Conservation (phyloP, 2,113 vertebrate genomes). For the Notarius quadriscutis region DNA sequence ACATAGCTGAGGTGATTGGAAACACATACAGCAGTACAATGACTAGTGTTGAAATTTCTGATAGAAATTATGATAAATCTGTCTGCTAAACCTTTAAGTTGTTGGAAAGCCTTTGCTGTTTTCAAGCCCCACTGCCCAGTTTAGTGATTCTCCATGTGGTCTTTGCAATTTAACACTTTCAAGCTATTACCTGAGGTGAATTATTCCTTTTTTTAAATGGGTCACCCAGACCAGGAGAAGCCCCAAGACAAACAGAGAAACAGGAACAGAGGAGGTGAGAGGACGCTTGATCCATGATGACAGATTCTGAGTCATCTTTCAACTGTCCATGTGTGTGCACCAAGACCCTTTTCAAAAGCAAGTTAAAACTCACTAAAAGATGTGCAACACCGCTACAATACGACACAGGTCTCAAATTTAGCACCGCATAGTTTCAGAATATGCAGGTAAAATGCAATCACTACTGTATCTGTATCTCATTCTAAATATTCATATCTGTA, state of each 20-base stretch:
- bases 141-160: neutral
- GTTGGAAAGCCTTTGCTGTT: neutral
- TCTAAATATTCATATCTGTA: neutral
- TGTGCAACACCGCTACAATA: constrained; percentile 32
- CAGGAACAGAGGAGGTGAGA: constrained; percentile 65
- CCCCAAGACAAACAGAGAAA: constrained; percentile 63
- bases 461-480: neutral
- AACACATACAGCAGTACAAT: neutral
- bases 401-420: constrained; percentile 33
- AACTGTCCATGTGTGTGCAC: constrained; percentile 56
- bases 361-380: constrained; percentile 44
- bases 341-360: constrained; percentile 52
- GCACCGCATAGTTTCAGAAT: constrained; percentile 4
- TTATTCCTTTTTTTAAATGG: constrained; percentile 47
- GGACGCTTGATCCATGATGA: constrained; percentile 60
- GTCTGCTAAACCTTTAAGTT: neutral
- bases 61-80: constrained; percentile 9
- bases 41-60: neutral
- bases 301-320: constrained; percentile 71
- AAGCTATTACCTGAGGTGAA: neutral
- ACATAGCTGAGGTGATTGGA: neutral
- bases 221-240: constrained; percentile 64
- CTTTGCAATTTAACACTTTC: constrained; percentile 2
- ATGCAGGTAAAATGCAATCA: neutral
- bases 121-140: neutral